Conservation (phyloP, 2,797 vertebrate species). For the Platyrinchus mystaceus region DNA sequence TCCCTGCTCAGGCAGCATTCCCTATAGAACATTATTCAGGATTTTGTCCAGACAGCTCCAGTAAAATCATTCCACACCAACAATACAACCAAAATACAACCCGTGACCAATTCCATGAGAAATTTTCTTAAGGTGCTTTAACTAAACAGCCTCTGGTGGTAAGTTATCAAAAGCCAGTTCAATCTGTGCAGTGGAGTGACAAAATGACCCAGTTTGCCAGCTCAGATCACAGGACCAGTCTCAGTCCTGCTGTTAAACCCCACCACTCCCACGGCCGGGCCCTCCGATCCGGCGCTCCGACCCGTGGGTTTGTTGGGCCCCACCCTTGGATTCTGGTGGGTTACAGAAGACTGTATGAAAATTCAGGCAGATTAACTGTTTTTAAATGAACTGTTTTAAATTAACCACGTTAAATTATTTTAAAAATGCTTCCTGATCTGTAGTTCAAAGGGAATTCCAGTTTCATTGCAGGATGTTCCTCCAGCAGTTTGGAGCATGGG, state of each 20-base stretch:
- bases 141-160: background rate
- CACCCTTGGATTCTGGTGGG: fast-evolving
- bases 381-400: background rate
- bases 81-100: background rate
- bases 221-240: background rate
- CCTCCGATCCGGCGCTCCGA: fast-evolving
- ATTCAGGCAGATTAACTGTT: background rate
- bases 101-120: background rate
- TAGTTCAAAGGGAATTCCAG: background rate
- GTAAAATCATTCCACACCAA: background rate
- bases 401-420: background rate
- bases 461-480: background rate
- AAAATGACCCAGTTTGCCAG: fast-evolving
- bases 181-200: background rate
- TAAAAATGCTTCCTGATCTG: background rate
- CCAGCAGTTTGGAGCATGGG: background rate
- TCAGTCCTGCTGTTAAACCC: background rate
- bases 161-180: background rate
- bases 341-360: background rate
- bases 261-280: background rate
- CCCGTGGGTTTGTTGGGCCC: background rate
- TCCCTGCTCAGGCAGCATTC: background rate
- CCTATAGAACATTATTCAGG: background rate
- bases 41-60: background rate
- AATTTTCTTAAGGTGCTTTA: background rate